These are phyloP conservation scores for Salticus scenicus DNA, from an alignment of 2,888 invertebrate genomes.

Conservation along the genomic window DNA sequence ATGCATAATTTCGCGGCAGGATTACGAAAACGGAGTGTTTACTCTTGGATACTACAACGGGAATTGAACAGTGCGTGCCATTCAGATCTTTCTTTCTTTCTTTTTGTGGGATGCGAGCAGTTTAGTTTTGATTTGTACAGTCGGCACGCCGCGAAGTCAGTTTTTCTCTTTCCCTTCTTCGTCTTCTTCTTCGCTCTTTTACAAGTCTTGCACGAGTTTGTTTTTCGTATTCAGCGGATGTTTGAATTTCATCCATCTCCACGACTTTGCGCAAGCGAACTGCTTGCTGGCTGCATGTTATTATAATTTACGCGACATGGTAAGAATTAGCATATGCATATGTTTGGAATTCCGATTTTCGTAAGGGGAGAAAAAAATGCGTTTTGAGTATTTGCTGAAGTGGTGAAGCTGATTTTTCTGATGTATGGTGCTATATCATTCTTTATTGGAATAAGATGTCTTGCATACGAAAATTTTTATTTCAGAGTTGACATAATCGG, in stretches of 20 bases:
- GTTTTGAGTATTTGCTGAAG: too few relatives aligned
- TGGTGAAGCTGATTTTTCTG: too few relatives aligned
- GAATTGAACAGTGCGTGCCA: not conserved
- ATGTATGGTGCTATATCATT: too few relatives aligned
- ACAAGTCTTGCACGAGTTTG: not conserved
- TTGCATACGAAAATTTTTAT: too few relatives aligned
- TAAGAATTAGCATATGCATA: not conserved
- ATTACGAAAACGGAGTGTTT: conserved; percentile 1
- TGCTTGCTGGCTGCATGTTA: too few relatives aligned
- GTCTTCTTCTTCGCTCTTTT: not conserved
- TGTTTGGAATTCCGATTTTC: not conserved
- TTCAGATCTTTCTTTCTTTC: not conserved
- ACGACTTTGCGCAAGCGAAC: not conserved
- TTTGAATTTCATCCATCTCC: not conserved
- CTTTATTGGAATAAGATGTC: too few relatives aligned
- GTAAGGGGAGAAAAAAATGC: too few relatives aligned
- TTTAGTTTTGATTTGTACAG: not conserved
- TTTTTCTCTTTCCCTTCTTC: not conserved
- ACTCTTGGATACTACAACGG: not conserved
- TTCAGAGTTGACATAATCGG: too few relatives aligned
- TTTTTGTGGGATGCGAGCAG: not conserved
- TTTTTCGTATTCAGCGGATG: not conserved
- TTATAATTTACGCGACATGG: not conserved
- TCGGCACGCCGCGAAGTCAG: not conserved
- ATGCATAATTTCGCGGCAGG: not conserved